A percentile compares a stretch with the other conserved stretches of the same genome.
Evolutionary conservation across 2,888 invertebrate species (phyloP).

Genomic region (Drosophila putrida): DNA sequence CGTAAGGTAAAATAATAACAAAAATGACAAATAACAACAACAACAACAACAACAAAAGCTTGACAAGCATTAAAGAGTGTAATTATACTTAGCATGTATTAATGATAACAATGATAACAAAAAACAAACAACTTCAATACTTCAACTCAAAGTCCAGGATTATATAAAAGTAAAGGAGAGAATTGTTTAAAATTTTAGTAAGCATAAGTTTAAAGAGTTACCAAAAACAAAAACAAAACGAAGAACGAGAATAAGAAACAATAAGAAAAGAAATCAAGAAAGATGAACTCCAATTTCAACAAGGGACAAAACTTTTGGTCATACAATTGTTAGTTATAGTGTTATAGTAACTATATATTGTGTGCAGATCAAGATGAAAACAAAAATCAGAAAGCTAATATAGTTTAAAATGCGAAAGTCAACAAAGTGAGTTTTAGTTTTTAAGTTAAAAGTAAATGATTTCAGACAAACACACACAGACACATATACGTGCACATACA

Average conservation of each 20-base stretch:
- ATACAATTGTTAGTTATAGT: constrained; percentile 60
- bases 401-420: constrained; percentile 2
- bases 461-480: constrained; percentile 34
- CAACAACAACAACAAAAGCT: constrained; percentile 42
- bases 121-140: constrained; percentile 58
- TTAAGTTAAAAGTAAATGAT: constrained; percentile 39
- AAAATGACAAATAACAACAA: constrained; percentile 38
- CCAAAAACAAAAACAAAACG: constrained; percentile 27
- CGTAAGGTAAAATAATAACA: constrained; percentile 34
- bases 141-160: constrained; percentile 59
- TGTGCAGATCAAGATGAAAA: constrained; percentile 18
- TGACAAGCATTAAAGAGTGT: constrained; percentile 64
- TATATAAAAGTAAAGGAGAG: constrained; percentile 30
- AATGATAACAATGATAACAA: constrained; percentile 22
- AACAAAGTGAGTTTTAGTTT: constrained; percentile 41
- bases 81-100: constrained; percentile 47
- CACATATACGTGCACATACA: constrained; percentile 31
- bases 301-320: constrained; percentile 72
- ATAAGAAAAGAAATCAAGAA: constrained; percentile 2
- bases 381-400: constrained; percentile 9
- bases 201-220: constrained; percentile 59
- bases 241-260: constrained; percentile 4
- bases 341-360: constrained; percentile 35
- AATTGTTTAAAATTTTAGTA: constrained; percentile 51
- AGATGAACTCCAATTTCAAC: constrained; percentile 73